These are phyloP conservation scores for Cervus canadensis DNA, from an alignment of 2,113 vertebrate genomes.

Conservation along the genomic window DNA sequence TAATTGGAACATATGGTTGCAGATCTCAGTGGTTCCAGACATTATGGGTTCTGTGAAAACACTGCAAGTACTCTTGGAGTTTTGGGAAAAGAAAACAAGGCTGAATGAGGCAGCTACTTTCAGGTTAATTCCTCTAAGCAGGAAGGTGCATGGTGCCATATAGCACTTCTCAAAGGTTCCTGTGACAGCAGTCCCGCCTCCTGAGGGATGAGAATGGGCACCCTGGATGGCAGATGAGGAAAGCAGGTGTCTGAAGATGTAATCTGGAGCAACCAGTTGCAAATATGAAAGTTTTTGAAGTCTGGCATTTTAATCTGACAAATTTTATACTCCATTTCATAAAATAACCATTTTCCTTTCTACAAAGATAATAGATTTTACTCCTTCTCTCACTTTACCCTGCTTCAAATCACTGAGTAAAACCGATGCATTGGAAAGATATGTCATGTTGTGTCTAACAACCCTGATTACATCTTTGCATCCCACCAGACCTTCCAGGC, in stretches of 20 bases:
- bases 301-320: slow-evolving; percentile 15
- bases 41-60: neutral
- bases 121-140: neutral
- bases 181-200: neutral
- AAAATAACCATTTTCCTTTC: neutral
- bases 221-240: neutral
- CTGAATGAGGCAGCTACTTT: neutral
- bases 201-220: neutral
- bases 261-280: neutral
- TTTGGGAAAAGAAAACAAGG: neutral
- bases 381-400: neutral
- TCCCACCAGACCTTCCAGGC: neutral
- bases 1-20: neutral
- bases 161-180: neutral
- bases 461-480: neutral
- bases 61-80: neutral
- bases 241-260: neutral
- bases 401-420: neutral
- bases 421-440: neutral
- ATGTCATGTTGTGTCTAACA: neutral
- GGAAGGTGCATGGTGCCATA: neutral
- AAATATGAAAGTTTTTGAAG: neutral
- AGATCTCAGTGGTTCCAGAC: neutral
- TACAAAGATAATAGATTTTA: neutral
- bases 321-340: neutral